Evolutionary conservation across 2,888 invertebrate genomes (phyloP).

Genomic region (Dysmachus trigonus): DNA sequence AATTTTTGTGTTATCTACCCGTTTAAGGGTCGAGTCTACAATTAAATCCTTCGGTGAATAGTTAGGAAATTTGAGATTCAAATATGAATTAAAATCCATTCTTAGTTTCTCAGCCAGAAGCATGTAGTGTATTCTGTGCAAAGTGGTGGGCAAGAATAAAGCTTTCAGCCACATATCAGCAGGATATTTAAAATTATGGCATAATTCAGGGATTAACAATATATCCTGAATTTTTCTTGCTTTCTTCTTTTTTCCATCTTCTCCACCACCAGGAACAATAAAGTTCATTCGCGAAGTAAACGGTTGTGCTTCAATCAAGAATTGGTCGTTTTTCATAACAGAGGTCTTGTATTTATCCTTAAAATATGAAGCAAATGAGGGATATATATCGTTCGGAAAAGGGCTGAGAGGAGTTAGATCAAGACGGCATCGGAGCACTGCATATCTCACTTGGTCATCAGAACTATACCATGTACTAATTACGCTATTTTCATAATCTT

Average conservation of each 20-base stretch:
- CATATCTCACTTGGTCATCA: conserved; percentile 67
- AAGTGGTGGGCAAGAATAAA: conserved; percentile 81
- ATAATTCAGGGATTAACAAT: conserved; percentile 87
- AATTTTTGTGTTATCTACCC: conserved; percentile 52
- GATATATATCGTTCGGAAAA: conserved; percentile 71
- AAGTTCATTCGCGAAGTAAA: conserved; percentile 61
- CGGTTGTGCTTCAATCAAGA: conserved; percentile 80
- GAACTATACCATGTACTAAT: conserved; percentile 87
- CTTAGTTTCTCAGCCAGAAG: conserved; percentile 61
- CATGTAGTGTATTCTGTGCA: conserved; percentile 72
- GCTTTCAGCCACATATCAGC: conserved; percentile 86
- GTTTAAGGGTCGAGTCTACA: conserved; percentile 57
- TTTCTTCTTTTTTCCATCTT: conserved; percentile 58
- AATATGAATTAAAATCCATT: conserved; percentile 60
- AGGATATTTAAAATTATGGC: conserved; percentile 76
- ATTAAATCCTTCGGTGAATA: conserved; percentile 57
- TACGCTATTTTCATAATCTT: conserved; percentile 76
- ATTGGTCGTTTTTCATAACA: conserved; percentile 71
- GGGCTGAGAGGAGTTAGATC: conserved; percentile 72
- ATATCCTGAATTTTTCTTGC: conserved; percentile 64
- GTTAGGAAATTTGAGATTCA: conserved; percentile 53
- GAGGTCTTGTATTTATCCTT: conserved; percentile 74
- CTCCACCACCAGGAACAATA: conserved; percentile 54
- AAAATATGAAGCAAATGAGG: conserved; percentile 80
- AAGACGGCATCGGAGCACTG: conserved; percentile 75